Evolutionary conservation across 2,797 vertebrate genomes (phyloP).

Genomic region (Malurus leucopterus): DNA sequence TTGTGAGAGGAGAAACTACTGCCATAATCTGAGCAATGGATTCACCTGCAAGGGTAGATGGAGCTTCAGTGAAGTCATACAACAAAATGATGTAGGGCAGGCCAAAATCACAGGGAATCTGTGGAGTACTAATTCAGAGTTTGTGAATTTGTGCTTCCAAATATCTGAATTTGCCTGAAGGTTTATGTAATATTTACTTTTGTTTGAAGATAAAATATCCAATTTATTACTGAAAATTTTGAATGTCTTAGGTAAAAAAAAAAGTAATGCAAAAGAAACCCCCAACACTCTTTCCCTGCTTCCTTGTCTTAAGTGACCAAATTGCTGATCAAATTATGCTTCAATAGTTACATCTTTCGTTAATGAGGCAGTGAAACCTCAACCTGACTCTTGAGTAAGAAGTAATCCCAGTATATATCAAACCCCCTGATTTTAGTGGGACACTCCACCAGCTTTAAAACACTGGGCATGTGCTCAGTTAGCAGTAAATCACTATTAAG

Average conservation of each 20-base stretch:
- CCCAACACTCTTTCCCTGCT: neutral
- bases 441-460: neutral
- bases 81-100: neutral
- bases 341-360: neutral
- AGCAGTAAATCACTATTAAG: slow-evolving; percentile 35
- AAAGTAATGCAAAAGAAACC: fast-evolving
- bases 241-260: neutral
- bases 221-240: neutral
- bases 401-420: neutral
- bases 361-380: neutral
- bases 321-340: neutral
- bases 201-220: neutral
- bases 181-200: neutral
- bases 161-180: neutral
- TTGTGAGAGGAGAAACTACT: neutral
- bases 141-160: neutral
- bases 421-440: neutral
- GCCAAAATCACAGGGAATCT: neutral
- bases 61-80: neutral
- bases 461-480: neutral
- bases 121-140: neutral
- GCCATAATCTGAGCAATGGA: neutral
- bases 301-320: neutral
- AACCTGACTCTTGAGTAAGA: neutral
- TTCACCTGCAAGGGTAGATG: neutral